A percentile compares a stretch with the other conserved stretches of the same genome.
Evolutionary conservation across 2,113 vertebrate species (phyloP).

Genomic region (Ranitomeya imitator): DNA sequence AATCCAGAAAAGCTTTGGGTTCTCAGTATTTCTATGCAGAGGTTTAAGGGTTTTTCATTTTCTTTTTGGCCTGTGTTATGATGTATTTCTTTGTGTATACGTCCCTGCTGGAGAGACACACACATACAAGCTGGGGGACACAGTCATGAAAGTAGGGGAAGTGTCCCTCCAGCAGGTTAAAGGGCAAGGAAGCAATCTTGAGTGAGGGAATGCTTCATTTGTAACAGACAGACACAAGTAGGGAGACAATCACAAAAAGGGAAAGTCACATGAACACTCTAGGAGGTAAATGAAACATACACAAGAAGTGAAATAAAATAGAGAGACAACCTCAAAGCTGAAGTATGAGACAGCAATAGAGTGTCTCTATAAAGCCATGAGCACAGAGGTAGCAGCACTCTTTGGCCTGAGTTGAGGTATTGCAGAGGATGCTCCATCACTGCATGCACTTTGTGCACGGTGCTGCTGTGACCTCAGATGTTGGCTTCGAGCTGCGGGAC

Average conservation of each 20-base stretch:
- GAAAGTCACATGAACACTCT: conserved; percentile 20
- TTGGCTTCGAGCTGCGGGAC: conserved; percentile 70
- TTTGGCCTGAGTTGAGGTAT: conserved; percentile 75
- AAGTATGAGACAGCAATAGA: conserved; percentile 37
- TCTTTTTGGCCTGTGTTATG: conserved; percentile 55
- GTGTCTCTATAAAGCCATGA: conserved; percentile 70
- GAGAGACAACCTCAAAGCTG: conserved; percentile 47
- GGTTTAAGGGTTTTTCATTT: conserved; percentile 54
- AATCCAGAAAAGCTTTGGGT: conserved; percentile 58
- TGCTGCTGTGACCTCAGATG: conserved; percentile 74
- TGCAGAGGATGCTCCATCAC: conserved; percentile 72
- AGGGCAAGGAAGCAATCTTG: conserved; percentile 41
- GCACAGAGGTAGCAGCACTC: conserved; percentile 76
- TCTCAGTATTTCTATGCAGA: conserved; percentile 53
- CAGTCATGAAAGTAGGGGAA: conserved; percentile 17
- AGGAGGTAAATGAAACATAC: conserved; percentile 29
- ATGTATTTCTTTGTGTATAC: conserved; percentile 47
- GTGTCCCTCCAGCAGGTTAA: conserved; percentile 42
- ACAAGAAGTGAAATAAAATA: conserved; percentile 27
- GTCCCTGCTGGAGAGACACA: conserved; percentile 53
- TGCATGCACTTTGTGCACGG: conserved; percentile 64
- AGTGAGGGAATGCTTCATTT: conserved; percentile 36
- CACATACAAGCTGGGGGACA: conserved; percentile 19
- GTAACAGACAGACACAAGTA: conserved; percentile 47
- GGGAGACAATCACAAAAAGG: conserved; percentile 33